A percentile compares a stretch with the other conserved stretches of the same genome.
phyloP scores from a whole-genome alignment of 2,888 invertebrate genomes.

The Scaptomyza caliginosa region DNA sequence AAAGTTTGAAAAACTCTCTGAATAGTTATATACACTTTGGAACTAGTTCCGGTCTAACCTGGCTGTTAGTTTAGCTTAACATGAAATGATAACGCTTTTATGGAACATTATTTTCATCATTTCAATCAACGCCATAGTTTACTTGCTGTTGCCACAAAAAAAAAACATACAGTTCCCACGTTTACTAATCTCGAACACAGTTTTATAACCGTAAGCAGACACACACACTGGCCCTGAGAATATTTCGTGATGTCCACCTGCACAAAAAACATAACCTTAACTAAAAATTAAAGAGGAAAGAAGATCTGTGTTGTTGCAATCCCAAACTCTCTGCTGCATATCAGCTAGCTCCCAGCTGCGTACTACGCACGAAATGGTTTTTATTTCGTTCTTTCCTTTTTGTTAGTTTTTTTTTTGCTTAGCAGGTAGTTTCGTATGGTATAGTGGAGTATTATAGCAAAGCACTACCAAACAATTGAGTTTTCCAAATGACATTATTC shows the following conservation, averaged over 20 bases:
- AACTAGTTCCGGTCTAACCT: too few species aligned
- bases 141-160: constrained; percentile 40
- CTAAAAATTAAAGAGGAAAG: constrained; percentile 61
- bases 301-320: constrained; percentile 70
- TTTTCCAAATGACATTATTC: constrained; percentile 73
- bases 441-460: constrained; percentile 9
- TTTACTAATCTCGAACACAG: constrained; percentile 49
- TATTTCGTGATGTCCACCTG: constrained; percentile 69
- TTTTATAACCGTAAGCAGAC: constrained; percentile 69
- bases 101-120: too few species aligned
- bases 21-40: too few species aligned
- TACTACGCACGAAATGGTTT: constrained; percentile 55
- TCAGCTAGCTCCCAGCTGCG: constrained; percentile 48
- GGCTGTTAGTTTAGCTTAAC: too few species aligned
- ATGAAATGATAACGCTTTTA: too few species aligned
- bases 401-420: constrained; percentile 22
- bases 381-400: constrained; percentile 25
- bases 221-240: constrained; percentile 65
- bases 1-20: too few species aligned
- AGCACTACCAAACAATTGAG: constrained; percentile 73
- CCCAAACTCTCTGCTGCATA: constrained; percentile 31
- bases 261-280: constrained; percentile 54
- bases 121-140: constrained; percentile 9
- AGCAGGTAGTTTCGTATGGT: constrained; percentile 46
- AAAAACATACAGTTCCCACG: constrained; percentile 60